A percentile compares a stretch with the other conserved stretches of the same genome.
phyloP scores from a whole-genome alignment of 1,140 invertebrate species.

The Zophobas morio region DNA sequence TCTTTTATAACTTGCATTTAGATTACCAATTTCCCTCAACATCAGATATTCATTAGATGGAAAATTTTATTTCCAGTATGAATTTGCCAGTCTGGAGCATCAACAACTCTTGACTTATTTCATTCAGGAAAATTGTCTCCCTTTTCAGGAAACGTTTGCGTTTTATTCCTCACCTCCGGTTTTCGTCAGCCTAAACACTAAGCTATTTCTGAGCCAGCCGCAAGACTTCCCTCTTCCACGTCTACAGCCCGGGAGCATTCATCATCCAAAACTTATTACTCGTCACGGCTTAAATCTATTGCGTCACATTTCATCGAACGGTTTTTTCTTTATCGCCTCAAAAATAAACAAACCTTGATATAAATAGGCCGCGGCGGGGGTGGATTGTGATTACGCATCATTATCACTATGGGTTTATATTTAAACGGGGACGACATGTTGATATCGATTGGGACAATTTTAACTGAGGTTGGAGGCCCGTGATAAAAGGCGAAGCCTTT shows the following conservation, averaged over 20 bases:
- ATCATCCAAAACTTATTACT: background rate
- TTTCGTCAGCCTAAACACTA: too few relatives aligned
- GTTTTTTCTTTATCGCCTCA: constrained; percentile 1
- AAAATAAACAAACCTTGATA: constrained; percentile 39
- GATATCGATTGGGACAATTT: constrained; percentile 28
- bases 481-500: constrained; percentile 21
- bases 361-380: constrained; percentile 14
- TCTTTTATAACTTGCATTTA: constrained; percentile 32
- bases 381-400: constrained; percentile 13
- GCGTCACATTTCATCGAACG: background rate
- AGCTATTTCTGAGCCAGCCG: too few relatives aligned
- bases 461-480: constrained; percentile 2
- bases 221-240: background rate
- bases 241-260: background rate
- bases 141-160: too few relatives aligned
- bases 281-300: background rate
- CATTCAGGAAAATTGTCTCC: background rate
- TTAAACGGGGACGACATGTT: constrained; percentile 20
- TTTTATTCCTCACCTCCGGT: too few relatives aligned
- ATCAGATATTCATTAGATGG: constrained; percentile 28
- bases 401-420: constrained; percentile 16
- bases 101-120: constrained; percentile 10
- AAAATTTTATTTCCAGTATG: constrained; percentile 16
- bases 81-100: background rate
- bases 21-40: constrained; percentile 10